Evolutionary conservation across 1,140 invertebrate genomes (phyloP).

Genomic region (Meloidogyne floridensis): DNA sequence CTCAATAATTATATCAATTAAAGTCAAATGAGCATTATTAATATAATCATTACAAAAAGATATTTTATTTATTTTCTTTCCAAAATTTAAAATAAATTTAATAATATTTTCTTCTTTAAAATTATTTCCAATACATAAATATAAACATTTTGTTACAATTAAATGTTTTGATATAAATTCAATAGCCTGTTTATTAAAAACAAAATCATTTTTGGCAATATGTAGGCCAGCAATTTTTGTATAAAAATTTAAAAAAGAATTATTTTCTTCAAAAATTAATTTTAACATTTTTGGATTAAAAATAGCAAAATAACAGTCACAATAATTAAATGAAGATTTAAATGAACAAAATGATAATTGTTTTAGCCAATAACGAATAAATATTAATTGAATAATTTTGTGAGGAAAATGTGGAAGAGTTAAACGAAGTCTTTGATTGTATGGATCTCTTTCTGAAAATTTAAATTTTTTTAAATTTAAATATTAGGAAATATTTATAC

Average conservation of each 20-base stretch:
- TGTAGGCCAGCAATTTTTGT: background rate
- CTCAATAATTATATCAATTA: background rate
- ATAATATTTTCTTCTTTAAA: background rate
- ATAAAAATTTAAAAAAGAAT: background rate
- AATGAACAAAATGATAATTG: slow-evolving; percentile 9
- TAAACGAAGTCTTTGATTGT: slow-evolving; percentile 6
- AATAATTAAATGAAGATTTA: background rate
- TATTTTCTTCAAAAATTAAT: background rate
- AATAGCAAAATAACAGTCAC: slow-evolving; percentile 6
- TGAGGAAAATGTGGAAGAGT: slow-evolving; percentile 6
- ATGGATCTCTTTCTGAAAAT: background rate
- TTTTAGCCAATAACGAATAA: slow-evolving; percentile 2
- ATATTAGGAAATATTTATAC: background rate
- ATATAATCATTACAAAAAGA: background rate
- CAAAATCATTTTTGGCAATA: background rate
- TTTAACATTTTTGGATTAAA: slow-evolving; percentile 5
- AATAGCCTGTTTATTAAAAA: slow-evolving; percentile 4
- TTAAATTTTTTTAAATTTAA: too few relatives aligned
- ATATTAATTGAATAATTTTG: slow-evolving; percentile 1
- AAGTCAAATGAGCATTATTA: background rate
- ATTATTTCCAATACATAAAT: slow-evolving; percentile 1
- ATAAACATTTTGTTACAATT: slow-evolving; percentile 1
- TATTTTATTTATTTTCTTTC: background rate
- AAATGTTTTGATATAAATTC: slow-evolving; percentile 1
- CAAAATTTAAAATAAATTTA: slow-evolving; percentile 10